Base-by-base conservation (phyloP, 2,888 invertebrate species). In the Lepas anatifera region DNA sequence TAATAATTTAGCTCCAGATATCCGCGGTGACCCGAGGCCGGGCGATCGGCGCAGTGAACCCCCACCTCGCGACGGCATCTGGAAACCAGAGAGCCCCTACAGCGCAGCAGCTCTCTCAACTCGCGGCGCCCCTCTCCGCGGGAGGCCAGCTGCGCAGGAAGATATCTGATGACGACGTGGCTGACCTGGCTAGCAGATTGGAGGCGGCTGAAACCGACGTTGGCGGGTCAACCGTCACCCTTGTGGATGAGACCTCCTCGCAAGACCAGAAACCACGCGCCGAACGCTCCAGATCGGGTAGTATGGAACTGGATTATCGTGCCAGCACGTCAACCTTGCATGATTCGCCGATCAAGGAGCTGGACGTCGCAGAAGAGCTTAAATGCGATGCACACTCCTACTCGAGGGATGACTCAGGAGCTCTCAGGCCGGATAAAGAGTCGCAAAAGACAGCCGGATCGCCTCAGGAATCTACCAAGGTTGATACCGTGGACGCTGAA, bases 81-180 rank as follows among this genome's bases (percentile, higher is more conserved):
- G 29, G 22, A 10, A 11, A 13, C 25, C 1, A 11, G 39, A 13
- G 39, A 66, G 39, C 66, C 66, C 3, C 66, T 66, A 13, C 66
- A 66, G 66, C 37, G 66, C 11, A 66, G 66, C 66, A 66, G 66
- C 41, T 66, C 66, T 37, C 27, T 66, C n/a, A 66, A 66, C 41
- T 66, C 66, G 13, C 37, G 66, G 6, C 66, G 52, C 29, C 66
- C 11, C 13, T 66, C 25, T 25, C 16, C 39, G 37, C 39, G 39
- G 3, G 3, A 25, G 27, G 25, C 16, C 39, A 27, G 39, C 37
- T 39, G 39, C 41, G 39, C 13, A 37, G 66, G 25, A 66, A 66
- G 39, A 27, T 39, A 11, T 66, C 66, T 16, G 66, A 66, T 27
- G 66, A 66, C 25, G 37, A 39, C 39, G 39, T n/a, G 11, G 66